Evolutionary conservation across 2,888 invertebrate genomes (phyloP).

Genomic region (Macrophya alboannulata): DNA sequence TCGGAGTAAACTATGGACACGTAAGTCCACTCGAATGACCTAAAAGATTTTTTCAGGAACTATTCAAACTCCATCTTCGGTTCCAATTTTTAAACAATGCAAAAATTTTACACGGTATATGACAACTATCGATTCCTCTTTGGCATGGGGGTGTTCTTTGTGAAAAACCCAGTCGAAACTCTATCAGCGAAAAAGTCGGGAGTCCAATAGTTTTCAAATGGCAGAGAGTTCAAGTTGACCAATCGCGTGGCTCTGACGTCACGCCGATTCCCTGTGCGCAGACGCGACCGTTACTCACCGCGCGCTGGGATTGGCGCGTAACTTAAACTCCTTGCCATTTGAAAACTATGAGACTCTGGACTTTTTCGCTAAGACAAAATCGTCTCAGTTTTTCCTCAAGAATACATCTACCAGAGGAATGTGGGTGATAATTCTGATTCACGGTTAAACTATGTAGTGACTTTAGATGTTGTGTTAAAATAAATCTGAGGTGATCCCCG

Average conservation of each 20-base stretch:
- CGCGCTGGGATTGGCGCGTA: neutral
- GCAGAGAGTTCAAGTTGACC: conserved; percentile 12
- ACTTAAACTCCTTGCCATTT: neutral
- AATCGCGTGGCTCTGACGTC: conserved; percentile 16
- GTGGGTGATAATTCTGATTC: neutral
- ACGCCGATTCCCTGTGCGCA: neutral
- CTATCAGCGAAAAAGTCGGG: neutral
- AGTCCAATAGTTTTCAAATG: conserved; percentile 15
- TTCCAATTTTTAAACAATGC: neutral
- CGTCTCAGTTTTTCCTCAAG: neutral
- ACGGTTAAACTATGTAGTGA: neutral
- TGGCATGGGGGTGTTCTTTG: neutral
- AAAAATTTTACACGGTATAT: too few species aligned
- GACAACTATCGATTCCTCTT: too few species aligned
- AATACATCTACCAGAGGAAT: neutral
- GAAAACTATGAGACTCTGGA: conserved; percentile 21
- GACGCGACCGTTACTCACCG: neutral
- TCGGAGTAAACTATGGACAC: conserved; percentile 82
- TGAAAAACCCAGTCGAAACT: neutral
- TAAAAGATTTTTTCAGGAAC: conserved; percentile 66
- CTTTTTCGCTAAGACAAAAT: neutral
- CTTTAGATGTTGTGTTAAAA: neutral
- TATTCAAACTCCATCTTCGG: neutral
- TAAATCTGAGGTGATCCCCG: neutral
- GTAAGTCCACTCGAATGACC: conserved; percentile 82